These are phyloP conservation scores for Ennomos quercinarius DNA, from an alignment of 2,888 invertebrate species.

Conservation along the genomic window DNA sequence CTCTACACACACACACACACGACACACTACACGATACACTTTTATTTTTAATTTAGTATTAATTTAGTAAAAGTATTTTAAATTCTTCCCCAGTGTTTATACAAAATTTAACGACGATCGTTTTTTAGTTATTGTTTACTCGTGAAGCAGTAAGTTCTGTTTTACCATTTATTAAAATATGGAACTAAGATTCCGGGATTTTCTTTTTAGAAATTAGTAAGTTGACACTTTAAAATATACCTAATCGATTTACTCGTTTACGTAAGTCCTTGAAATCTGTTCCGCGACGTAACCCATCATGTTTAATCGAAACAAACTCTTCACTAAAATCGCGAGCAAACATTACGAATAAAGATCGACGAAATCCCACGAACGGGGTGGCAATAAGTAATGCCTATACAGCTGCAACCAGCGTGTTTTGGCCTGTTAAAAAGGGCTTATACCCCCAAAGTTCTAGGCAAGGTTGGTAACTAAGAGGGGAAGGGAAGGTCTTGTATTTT, in stretches of 20 bases:
- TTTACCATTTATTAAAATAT: too few species aligned
- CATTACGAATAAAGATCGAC: constrained; percentile 20
- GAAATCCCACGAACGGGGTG: constrained; percentile 27
- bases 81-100: too few species aligned
- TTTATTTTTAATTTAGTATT: too few species aligned
- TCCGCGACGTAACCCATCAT: constrained; percentile 21
- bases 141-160: too few species aligned
- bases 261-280: constrained; percentile 19
- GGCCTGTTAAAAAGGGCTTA: constrained; percentile 5
- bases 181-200: too few species aligned
- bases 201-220: too few species aligned
- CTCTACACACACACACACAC: too few species aligned
- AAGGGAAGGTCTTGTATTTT: constrained; percentile 21
- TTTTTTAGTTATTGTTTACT: too few species aligned
- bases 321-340: constrained; percentile 23
- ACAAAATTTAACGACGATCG: too few species aligned
- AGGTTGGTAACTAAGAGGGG: constrained; percentile 2
- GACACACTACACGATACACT: too few species aligned
- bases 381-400: constrained; percentile 23
- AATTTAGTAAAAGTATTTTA: too few species aligned
- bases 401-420: constrained; percentile 11
- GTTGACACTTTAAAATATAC: too few species aligned
- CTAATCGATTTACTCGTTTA: constrained; percentile 1
- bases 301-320: constrained; percentile 30
- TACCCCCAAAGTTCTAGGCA: constrained; percentile 5